phyloP scores from a whole-genome alignment of 2,797 vertebrate species.

The Enteromius treurensis region DNA sequence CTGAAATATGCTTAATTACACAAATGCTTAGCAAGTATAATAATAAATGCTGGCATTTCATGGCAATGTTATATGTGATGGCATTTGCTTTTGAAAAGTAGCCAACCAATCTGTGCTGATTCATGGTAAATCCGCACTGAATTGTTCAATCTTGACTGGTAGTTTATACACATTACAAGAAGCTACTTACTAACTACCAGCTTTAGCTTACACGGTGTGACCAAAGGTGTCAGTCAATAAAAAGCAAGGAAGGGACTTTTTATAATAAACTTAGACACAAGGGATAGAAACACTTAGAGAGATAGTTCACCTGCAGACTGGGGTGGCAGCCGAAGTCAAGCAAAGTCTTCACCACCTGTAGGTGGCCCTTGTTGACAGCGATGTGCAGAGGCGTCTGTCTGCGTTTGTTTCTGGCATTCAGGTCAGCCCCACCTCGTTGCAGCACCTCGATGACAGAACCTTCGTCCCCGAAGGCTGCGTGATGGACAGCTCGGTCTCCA shows the following conservation, averaged over 20 bases:
- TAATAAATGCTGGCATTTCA: not conserved
- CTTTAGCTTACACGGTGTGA: not conserved
- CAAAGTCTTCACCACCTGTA: constrained; percentile 97
- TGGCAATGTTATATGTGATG: not conserved
- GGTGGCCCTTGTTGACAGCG: constrained; percentile 97
- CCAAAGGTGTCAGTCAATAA: not conserved
- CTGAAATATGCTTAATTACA: constrained; percentile 10
- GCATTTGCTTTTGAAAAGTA: constrained; percentile 9
- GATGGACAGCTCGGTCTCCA: constrained; percentile 96
- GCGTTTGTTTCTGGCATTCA: constrained; percentile 97
- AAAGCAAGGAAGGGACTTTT: not conserved
- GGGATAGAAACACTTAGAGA: not conserved
- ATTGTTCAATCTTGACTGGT: not conserved
- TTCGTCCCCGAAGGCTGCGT: constrained; percentile 96
- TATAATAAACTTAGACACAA: not conserved
- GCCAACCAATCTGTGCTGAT: constrained; percentile 27
- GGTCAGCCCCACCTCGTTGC: constrained; percentile 93
- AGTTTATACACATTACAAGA: not conserved
- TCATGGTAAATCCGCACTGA: constrained; percentile 6
- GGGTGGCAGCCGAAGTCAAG: constrained; percentile 98
- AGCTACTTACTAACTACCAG: not conserved
- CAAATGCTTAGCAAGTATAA: not conserved
- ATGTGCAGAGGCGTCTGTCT: constrained; percentile 97
- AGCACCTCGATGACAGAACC: constrained; percentile 97
- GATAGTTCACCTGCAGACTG: constrained; percentile 89